phyloP scores from a whole-genome alignment of 2,888 invertebrate genomes.

The Nipponacmea schrenckii region DNA sequence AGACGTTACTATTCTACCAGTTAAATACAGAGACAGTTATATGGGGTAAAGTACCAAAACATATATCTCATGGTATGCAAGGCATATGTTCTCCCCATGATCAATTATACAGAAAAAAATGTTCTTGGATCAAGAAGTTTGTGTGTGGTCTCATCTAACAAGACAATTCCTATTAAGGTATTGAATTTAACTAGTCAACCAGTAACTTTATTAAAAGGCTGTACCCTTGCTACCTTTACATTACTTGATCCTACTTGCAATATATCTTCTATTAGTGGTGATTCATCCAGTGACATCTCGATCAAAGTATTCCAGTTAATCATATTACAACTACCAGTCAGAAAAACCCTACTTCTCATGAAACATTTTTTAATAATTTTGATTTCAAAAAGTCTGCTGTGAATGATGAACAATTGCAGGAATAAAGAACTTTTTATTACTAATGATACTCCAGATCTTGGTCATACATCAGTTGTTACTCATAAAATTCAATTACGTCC shows the following conservation, averaged over 20 bases:
- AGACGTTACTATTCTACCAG: not conserved
- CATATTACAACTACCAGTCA: not conserved
- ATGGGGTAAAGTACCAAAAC: slow-evolving; percentile 3
- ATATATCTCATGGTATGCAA: not conserved
- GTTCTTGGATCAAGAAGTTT: not conserved
- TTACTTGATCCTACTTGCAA: not conserved
- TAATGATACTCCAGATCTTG: not conserved
- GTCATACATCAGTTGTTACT: not conserved
- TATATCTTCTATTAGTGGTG: not conserved
- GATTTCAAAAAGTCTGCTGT: not conserved
- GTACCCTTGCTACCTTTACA: not conserved
- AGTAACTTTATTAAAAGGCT: not conserved
- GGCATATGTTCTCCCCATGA: not conserved
- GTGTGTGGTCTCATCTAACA: not conserved
- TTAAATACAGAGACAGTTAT: not conserved
- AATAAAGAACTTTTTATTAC: not conserved
- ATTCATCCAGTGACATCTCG: not conserved
- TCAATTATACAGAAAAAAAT: not conserved
- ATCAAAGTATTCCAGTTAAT: not conserved
- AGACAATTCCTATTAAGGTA: not conserved
- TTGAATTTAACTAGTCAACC: not conserved
- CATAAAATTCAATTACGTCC: not conserved
- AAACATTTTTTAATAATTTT: not conserved
- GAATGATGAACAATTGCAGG: not conserved
- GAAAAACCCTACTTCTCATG: not conserved